Base-by-base conservation (phyloP, 2,888 invertebrate genomes). In the Encarsia formosa region DNA sequence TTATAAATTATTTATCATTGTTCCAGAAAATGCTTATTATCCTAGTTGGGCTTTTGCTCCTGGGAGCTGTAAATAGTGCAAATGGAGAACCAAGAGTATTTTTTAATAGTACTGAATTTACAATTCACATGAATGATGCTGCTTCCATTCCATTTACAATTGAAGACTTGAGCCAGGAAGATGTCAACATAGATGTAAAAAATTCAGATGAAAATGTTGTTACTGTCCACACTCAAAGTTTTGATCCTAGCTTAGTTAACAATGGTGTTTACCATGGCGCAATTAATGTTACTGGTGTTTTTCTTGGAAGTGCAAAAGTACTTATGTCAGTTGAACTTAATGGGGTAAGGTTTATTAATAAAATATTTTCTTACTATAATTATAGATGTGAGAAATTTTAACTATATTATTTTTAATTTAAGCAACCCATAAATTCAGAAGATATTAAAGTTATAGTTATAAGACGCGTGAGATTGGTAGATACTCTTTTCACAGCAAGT, bases 401-500 rank as follows among this genome's bases (percentile, higher is more conserved):
- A 15, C 24, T 43, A 19, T n/a, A 23, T 26, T 20, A 16, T 23
- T 26, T 20, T 13, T 2, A 50, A 43, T n/a, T n/a, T n/a, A 42
- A 65, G 65, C 32, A 37, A 24, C 5, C 40, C 6, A 31, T 52
- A 19, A 31, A 43, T 49, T 59, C 60, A 15, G 61, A 64, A 46
- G 15, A 61, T 62, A 53, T 82, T n/a, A 66, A 76, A 0, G 76
- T 86, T 3, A 78, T 78, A 1, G 81, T 88, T 3, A 73, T 80
- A 49, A 76, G 87, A 1, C 78, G 81, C 31, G 75, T 81, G 46
- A 77, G 87, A 19, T 62, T 82, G 26, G 82, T 91, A 34, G 91
- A 91, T 73, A 80, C 76, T 11, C 73, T 88, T 5, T 93, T 93
- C 67, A 83, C 85, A 0, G 80, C 78, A 35, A 87, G 88, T 52